These are phyloP conservation scores for Caenorhabditis angaria DNA, from an alignment of 2,888 invertebrate genomes.

Conservation along the genomic window DNA sequence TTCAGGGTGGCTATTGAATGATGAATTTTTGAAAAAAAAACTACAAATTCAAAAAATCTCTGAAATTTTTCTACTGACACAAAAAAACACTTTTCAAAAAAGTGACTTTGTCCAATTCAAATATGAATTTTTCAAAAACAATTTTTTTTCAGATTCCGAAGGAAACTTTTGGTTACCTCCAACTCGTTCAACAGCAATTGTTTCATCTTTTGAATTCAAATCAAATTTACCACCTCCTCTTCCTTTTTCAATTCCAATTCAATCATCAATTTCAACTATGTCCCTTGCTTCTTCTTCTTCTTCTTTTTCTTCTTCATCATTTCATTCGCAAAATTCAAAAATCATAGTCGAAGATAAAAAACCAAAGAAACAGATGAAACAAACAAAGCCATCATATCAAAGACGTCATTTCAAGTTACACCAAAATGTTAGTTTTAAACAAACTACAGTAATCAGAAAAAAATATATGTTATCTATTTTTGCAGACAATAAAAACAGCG, in stretches of 20 bases:
- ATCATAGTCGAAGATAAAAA: background rate
- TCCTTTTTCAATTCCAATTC: background rate
- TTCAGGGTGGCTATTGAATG: background rate
- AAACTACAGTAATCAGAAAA: background rate
- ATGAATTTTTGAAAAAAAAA: background rate
- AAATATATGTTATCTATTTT: constrained; percentile 4
- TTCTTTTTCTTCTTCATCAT: background rate
- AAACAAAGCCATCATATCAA: constrained; percentile 1
- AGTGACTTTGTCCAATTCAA: background rate
- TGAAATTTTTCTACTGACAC: background rate
- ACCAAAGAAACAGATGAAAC: background rate
- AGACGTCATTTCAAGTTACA: constrained; percentile 9
- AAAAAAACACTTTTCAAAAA: background rate
- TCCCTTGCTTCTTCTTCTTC: background rate
- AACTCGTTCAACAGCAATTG: constrained; percentile 8
- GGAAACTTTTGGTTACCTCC: constrained; percentile 17
- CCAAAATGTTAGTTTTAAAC: constrained; percentile 14
- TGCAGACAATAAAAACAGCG: constrained; percentile 16
- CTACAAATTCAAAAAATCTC: background rate
- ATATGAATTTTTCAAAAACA: background rate
- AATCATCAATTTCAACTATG: background rate
- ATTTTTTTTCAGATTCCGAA: constrained; percentile 13
- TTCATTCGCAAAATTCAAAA: background rate
- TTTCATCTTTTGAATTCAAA: background rate
- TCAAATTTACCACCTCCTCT: background rate